phyloP scores from a whole-genome alignment of 2,888 invertebrate genomes.

The Agrochola lota region DNA sequence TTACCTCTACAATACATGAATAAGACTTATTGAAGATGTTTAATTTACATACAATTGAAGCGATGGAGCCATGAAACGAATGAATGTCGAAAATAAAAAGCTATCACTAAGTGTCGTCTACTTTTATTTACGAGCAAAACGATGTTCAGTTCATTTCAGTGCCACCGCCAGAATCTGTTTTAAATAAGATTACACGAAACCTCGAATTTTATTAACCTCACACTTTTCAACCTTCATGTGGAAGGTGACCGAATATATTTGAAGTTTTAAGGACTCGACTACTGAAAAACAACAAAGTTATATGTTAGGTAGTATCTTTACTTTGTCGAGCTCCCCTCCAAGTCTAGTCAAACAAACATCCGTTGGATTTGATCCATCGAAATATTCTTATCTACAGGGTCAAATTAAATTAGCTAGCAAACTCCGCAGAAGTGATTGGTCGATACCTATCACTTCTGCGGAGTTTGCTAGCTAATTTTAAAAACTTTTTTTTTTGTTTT shows the following conservation, averaged over 20 bases:
- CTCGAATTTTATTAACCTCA: slow-evolving; percentile 47
- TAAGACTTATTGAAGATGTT: neutral
- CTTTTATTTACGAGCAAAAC: slow-evolving; percentile 14
- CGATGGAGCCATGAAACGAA: slow-evolving; percentile 1
- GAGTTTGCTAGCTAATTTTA: too few relatives aligned
- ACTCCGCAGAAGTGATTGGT: too few relatives aligned
- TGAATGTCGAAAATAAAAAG: slow-evolving; percentile 24
- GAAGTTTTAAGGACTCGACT: slow-evolving; percentile 43
- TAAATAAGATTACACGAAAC: slow-evolving; percentile 35
- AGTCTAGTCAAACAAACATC: slow-evolving; percentile 13
- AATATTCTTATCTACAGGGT: slow-evolving; percentile 16
- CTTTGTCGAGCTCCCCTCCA: slow-evolving; percentile 4
- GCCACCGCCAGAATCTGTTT: slow-evolving; percentile 45
- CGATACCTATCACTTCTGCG: too few relatives aligned
- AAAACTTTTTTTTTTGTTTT: too few relatives aligned
- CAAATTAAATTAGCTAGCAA: too few relatives aligned
- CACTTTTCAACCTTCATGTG: slow-evolving; percentile 37
- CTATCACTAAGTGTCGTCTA: slow-evolving; percentile 4
- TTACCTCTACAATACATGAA: neutral
- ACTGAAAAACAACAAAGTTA: slow-evolving; percentile 13
- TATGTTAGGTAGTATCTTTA: slow-evolving; percentile 2
- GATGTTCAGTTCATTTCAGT: slow-evolving; percentile 23
- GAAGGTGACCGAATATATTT: slow-evolving; percentile 45
- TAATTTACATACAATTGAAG: neutral
- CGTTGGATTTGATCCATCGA: slow-evolving; percentile 28